phyloP scores from a whole-genome alignment of 2,797 vertebrate species.

The Hipposideros larvatus region DNA sequence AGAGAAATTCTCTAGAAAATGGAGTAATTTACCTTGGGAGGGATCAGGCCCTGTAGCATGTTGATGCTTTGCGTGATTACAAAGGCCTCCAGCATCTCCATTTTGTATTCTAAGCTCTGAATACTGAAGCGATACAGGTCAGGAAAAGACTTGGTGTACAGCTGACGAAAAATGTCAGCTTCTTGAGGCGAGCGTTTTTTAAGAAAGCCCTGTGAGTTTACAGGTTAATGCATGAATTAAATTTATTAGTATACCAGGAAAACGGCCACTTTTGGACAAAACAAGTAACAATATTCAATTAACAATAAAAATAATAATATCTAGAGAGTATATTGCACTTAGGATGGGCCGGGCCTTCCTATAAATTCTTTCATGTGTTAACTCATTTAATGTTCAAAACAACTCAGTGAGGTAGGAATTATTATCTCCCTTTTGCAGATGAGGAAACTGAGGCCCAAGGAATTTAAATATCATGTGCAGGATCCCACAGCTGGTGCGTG shows the following conservation, averaged over 20 bases:
- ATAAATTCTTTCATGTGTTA: neutral
- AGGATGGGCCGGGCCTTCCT: neutral
- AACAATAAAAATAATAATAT: neutral
- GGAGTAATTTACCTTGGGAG: constrained; percentile 89
- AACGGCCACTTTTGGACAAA: neutral
- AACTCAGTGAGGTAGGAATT: neutral
- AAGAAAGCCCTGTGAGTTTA: constrained; percentile 93
- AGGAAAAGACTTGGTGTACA: constrained; percentile 93
- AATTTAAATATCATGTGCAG: neutral
- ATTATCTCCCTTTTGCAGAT: neutral
- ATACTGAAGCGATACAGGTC: constrained; percentile 93
- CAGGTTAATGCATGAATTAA: neutral
- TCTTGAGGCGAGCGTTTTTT: constrained; percentile 92
- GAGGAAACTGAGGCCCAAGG: neutral
- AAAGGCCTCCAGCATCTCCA: constrained; percentile 95
- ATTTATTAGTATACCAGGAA: neutral
- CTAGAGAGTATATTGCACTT: neutral
- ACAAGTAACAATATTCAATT: neutral
- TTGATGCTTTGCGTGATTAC: constrained; percentile 95
- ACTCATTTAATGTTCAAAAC: neutral
- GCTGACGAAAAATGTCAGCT: constrained; percentile 90
- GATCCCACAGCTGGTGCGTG: too few species aligned
- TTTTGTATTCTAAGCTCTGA: constrained; percentile 94
- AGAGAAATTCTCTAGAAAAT: neutral
- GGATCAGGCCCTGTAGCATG: constrained; percentile 96